These are phyloP conservation scores for Kradibia gibbosae DNA, from an alignment of 1,140 invertebrate genomes.

Conservation along the genomic window DNA sequence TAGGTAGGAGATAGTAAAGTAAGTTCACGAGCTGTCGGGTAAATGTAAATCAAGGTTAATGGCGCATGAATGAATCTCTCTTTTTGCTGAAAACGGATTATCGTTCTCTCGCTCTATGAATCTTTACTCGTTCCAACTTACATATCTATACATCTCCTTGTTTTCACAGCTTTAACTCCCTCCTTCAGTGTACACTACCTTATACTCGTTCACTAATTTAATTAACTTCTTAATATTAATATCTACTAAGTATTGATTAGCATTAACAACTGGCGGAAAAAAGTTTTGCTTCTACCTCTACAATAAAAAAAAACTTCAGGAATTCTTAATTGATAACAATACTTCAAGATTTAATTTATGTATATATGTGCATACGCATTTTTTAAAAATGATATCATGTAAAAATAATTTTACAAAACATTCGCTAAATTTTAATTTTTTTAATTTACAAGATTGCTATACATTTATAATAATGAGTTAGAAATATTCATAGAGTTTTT, in stretches of 20 bases:
- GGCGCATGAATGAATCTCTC: constrained; percentile 65
- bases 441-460: too few species aligned
- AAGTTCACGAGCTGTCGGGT: constrained; percentile 15
- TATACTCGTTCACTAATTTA: neutral
- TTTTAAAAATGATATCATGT: too few species aligned
- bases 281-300: neutral
- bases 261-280: too few species aligned
- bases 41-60: constrained; percentile 66
- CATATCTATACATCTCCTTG: too few species aligned
- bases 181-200: neutral
- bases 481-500: too few species aligned
- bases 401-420: too few species aligned
- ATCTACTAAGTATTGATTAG: neutral
- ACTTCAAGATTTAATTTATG: too few species aligned
- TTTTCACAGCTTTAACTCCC: neutral
- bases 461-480: too few species aligned
- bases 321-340: too few species aligned
- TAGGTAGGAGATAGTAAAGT: neutral
- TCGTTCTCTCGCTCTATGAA: constrained; percentile 35
- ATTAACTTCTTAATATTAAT: neutral
- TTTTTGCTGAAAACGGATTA: constrained; percentile 72
- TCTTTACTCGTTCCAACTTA: too few species aligned
- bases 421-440: too few species aligned
- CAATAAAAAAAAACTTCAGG: neutral
- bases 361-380: too few species aligned